These are phyloP conservation scores for Lagopus leucura DNA, from an alignment of 2,113 vertebrate species.

Conservation along the genomic window DNA sequence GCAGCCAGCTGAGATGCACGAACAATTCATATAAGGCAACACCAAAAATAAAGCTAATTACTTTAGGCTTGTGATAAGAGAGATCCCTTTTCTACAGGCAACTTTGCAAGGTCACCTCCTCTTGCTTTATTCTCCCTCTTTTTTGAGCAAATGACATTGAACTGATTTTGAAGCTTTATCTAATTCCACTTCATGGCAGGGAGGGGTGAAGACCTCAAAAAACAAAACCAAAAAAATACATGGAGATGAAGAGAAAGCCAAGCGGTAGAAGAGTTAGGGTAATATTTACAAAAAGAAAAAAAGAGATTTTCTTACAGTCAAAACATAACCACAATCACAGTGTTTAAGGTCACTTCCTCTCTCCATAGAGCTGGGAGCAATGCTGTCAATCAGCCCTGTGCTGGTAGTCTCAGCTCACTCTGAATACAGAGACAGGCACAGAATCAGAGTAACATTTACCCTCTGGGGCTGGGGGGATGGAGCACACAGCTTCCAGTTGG, in stretches of 20 bases:
- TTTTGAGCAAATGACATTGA: background rate
- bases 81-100: conserved; percentile 38
- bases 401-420: conserved; percentile 49
- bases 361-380: conserved; percentile 63
- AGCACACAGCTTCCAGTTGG: background rate
- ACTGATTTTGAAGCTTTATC: conserved; percentile 15
- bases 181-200: background rate
- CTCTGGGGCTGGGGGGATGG: conserved; percentile 19
- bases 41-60: conserved; percentile 66
- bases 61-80: conserved; percentile 39
- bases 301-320: conserved; percentile 39
- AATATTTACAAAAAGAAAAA: background rate
- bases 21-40: conserved; percentile 17
- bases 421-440: background rate
- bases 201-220: conserved; percentile 50
- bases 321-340: conserved; percentile 21
- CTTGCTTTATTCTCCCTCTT: background rate
- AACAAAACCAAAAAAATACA: background rate
- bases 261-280: background rate
- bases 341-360: conserved; percentile 82
- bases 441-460: conserved; percentile 8
- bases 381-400: conserved; percentile 73
- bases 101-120: conserved; percentile 57
- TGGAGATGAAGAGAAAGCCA: background rate
- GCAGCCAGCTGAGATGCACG: background rate